These are phyloP conservation scores for Pseudeuparius sepicola DNA, from an alignment of 2,888 invertebrate genomes.

Conservation along the genomic window DNA sequence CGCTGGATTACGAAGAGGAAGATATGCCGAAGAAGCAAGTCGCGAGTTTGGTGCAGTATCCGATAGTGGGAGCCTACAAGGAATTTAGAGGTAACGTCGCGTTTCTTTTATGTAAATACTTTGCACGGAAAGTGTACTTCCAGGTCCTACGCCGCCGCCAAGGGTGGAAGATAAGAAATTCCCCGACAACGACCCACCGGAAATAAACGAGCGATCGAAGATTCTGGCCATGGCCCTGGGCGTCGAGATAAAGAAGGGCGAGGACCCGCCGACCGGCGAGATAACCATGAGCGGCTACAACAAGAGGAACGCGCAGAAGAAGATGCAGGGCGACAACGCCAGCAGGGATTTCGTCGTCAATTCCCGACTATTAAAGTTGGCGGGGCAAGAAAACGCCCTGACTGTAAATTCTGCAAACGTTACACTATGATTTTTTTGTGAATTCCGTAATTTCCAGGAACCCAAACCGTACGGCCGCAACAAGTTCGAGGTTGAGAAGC, in stretches of 20 bases:
- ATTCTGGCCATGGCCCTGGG: conserved; percentile 49
- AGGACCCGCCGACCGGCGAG: conserved; percentile 34
- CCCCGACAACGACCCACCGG: conserved; percentile 13
- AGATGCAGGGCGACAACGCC: conserved; percentile 13
- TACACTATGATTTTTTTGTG: no score
- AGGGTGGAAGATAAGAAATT: conserved; percentile 18
- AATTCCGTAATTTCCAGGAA: no score
- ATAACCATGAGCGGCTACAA: conserved; percentile 33
- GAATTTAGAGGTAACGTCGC: conserved; percentile 23
- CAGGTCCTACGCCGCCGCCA: no score
- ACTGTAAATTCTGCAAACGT: no score
- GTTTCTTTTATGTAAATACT: background rate
- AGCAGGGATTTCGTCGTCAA: conserved; percentile 23
- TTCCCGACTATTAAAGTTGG: conserved; percentile 23
- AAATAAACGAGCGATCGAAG: conserved; percentile 37
- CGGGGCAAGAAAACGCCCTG: conserved; percentile 21
- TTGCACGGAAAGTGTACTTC: no score
- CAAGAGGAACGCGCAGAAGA: conserved; percentile 30
- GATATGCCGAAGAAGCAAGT: conserved; percentile 31
- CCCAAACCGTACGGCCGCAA: no score
- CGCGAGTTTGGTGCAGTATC: conserved; percentile 39
- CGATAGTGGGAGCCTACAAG: conserved; percentile 30
- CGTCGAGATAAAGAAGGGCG: conserved; percentile 37
- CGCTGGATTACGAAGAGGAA: conserved; percentile 55
- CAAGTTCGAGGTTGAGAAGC: conserved; percentile 36